These are phyloP conservation scores for Hippocampus mohnikei DNA, from an alignment of 2,113 vertebrate genomes.

Conservation along the genomic window DNA sequence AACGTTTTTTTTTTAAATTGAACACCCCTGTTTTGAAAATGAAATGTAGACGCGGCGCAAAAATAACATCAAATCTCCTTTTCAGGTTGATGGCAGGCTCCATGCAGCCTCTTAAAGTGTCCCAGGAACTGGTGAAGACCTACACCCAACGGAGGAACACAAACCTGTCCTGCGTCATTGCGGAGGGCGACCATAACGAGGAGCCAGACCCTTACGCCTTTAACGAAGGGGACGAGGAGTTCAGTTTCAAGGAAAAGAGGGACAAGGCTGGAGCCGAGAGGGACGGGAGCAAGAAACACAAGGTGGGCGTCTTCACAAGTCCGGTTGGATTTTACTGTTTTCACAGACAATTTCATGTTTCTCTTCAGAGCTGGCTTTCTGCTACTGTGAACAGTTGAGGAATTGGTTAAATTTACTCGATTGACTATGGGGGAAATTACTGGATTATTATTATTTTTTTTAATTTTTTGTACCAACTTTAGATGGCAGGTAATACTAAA, in stretches of 20 bases:
- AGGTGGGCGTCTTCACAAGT: constrained; percentile 68
- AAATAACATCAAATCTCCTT: neutral
- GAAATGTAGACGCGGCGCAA: too few species aligned
- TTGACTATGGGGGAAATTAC: too few species aligned
- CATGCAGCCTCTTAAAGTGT: constrained; percentile 86
- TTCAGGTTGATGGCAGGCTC: constrained; percentile 87
- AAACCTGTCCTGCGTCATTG: constrained; percentile 76
- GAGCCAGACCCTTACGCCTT: constrained; percentile 93
- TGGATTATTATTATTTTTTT: too few species aligned
- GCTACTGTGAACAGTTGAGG: neutral
- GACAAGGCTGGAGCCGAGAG: constrained; percentile 84
- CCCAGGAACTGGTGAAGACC: constrained; percentile 87
- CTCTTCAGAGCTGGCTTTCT: too few species aligned
- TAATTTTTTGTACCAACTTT: too few species aligned
- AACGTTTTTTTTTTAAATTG: too few species aligned
- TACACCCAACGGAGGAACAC: constrained; percentile 90
- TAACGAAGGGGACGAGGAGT: constrained; percentile 91
- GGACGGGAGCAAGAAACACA: constrained; percentile 86
- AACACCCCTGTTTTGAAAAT: too few species aligned
- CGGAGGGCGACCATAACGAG: constrained; percentile 79
- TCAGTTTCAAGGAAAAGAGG: constrained; percentile 89
- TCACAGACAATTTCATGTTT: neutral
- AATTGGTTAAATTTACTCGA: neutral
- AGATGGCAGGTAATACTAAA: too few species aligned
- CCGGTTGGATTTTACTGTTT: neutral